A percentile compares a stretch with the other conserved stretches of the same genome.
Conservation (phyloP, 2,797 vertebrate species). For the Masticophis lateralis region DNA sequence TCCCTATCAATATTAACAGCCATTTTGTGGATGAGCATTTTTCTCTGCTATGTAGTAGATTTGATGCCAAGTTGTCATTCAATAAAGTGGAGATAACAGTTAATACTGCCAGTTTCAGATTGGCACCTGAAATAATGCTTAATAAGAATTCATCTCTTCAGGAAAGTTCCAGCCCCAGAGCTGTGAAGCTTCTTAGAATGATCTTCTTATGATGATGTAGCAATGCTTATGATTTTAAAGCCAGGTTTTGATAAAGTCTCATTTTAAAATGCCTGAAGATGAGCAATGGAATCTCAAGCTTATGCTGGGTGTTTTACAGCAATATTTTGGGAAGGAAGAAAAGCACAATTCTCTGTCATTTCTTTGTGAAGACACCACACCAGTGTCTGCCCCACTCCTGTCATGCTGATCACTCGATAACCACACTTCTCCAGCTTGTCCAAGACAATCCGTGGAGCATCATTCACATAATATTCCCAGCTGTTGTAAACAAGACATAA, state of each 20-base stretch:
- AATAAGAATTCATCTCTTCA: slow-evolving; percentile 12
- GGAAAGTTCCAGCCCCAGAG: background rate
- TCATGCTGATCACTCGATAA: slow-evolving; percentile 89
- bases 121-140: background rate
- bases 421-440: slow-evolving; percentile 91
- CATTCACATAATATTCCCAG: slow-evolving; percentile 89
- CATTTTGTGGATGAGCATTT: fast-evolving
- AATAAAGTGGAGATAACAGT: background rate
- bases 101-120: slow-evolving; percentile 17
- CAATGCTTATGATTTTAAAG: slow-evolving; percentile 29
- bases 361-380: slow-evolving; percentile 97
- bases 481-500: slow-evolving; percentile 65
- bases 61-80: background rate
- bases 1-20: background rate
- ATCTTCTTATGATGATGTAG: slow-evolving; percentile 11
- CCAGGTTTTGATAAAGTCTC: fast-evolving
- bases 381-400: slow-evolving; percentile 92
- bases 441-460: slow-evolving; percentile 86
- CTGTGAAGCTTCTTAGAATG: background rate
- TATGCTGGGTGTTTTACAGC: background rate
- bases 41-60: background rate
- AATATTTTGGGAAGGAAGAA: background rate
- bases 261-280: fast-evolving
- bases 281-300: background rate
- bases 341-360: background rate